Percentiles rank a stretch among this genome's conserved stretches.
phyloP scores from a whole-genome alignment of 2,113 vertebrate species.

The Cardinalis cardinalis region DNA sequence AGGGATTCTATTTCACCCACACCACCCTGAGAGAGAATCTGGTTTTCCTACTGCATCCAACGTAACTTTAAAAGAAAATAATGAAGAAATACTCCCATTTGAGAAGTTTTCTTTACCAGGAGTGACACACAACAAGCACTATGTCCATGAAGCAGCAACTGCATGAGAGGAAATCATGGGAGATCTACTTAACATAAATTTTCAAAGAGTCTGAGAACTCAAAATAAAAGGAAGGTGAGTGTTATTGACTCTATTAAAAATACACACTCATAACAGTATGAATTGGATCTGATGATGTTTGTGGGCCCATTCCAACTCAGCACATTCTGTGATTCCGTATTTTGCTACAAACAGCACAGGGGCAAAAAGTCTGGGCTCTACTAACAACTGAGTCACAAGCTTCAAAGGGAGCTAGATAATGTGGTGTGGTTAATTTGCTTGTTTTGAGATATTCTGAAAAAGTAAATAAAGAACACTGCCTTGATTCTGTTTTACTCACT shows the following conservation, averaged over 20 bases:
- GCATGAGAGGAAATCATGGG: not conserved
- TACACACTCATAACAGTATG: not conserved
- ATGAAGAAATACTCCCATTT: not conserved
- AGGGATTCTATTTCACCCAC: not conserved
- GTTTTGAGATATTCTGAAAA: not conserved
- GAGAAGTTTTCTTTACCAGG: not conserved
- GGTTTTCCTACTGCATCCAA: not conserved
- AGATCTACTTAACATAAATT: not conserved
- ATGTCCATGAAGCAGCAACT: not conserved
- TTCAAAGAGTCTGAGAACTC: not conserved
- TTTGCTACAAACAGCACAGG: not conserved
- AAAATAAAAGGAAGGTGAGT: rapidly evolving
- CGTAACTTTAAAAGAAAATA: not conserved
- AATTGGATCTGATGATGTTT: not conserved
- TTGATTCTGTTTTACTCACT: not conserved
- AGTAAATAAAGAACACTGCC: not conserved
- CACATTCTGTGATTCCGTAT: not conserved
- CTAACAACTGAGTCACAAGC: not conserved
- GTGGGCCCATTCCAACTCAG: not conserved
- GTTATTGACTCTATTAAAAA: not conserved
- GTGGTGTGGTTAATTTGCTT: not conserved
- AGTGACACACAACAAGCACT: not conserved
- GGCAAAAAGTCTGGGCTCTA: not conserved
- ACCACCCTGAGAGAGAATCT: not conserved
- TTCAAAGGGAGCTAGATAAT: not conserved